Conservation (phyloP, 2,797 vertebrate species). For the Cyclura pinguis region DNA sequence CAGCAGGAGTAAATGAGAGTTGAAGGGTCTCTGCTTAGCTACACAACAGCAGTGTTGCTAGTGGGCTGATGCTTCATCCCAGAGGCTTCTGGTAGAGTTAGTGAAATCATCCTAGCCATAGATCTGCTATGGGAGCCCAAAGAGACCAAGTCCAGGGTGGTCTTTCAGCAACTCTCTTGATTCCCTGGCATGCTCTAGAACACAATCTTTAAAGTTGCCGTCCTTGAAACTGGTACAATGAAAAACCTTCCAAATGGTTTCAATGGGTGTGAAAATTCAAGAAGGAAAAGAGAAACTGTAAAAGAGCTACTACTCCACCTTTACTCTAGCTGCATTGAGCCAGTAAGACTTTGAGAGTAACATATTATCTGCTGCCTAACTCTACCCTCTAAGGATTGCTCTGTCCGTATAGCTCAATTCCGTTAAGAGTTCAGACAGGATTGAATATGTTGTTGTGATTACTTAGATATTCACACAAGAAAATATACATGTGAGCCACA, state of each 20-base stretch:
- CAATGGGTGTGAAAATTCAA: background rate
- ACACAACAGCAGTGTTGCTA: background rate
- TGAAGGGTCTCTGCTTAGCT: background rate
- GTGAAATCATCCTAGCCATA: background rate
- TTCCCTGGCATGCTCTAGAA: background rate
- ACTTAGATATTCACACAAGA: too few species aligned
- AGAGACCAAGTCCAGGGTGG: background rate
- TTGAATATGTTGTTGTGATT: too few species aligned
- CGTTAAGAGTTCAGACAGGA: too few species aligned
- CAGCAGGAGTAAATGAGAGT: background rate
- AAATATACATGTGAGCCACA: too few species aligned
- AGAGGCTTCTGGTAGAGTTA: background rate
- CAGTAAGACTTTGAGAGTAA: background rate
- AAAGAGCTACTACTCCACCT: background rate
- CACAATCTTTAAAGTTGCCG: too few species aligned
- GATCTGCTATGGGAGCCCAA: background rate
- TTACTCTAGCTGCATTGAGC: background rate
- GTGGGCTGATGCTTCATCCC: background rate
- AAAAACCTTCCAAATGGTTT: background rate
- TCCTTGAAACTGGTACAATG: background rate
- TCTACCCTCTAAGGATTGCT: too few species aligned
- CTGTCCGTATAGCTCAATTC: too few species aligned
- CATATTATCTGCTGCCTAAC: background rate
- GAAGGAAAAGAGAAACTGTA: too few species aligned
- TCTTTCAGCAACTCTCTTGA: background rate